Conservation (phyloP, 2,797 vertebrate genomes). For the Schizopygopsis pylzovi region DNA sequence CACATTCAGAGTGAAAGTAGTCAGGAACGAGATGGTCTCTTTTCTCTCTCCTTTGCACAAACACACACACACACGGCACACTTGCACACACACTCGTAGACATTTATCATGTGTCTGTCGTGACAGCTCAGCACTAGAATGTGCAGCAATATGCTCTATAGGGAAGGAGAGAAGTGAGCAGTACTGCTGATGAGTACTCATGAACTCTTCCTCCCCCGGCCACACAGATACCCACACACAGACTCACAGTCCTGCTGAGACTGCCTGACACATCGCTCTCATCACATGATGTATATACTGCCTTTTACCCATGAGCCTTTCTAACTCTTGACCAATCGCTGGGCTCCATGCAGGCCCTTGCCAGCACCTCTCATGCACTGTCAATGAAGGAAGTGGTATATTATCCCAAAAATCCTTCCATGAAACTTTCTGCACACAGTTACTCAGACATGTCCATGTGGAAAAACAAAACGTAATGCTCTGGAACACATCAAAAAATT, state of each 20-base stretch:
- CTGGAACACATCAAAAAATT: slow-evolving; percentile 21
- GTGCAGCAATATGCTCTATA: slow-evolving; percentile 70
- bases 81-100: slow-evolving; percentile 47
- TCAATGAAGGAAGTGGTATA: slow-evolving; percentile 47
- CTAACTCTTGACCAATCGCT: slow-evolving; percentile 66
- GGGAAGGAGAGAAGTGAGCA: slow-evolving; percentile 65
- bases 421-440: slow-evolving; percentile 34
- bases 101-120: slow-evolving; percentile 73
- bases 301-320: slow-evolving; percentile 64
- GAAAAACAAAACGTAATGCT: slow-evolving; percentile 27
- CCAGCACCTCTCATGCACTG: slow-evolving; percentile 30
- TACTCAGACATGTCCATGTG: slow-evolving; percentile 20
- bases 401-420: slow-evolving; percentile 38
- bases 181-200: slow-evolving; percentile 59
- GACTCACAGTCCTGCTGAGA: slow-evolving; percentile 57
- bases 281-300: slow-evolving; percentile 73
- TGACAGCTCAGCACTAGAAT: slow-evolving; percentile 75
- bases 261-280: slow-evolving; percentile 69
- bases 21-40: slow-evolving; percentile 42
- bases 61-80: slow-evolving; percentile 25
- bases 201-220: slow-evolving; percentile 64
- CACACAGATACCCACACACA: slow-evolving; percentile 62
- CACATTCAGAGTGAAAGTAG: slow-evolving; percentile 3
- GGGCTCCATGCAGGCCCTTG: slow-evolving; percentile 37
- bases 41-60: slow-evolving; percentile 53